Evolutionary conservation across 1,140 invertebrate genomes (phyloP), one percentile per base, ranked within the genome.

Genomic region (Trichonephila inaurata): DNA sequence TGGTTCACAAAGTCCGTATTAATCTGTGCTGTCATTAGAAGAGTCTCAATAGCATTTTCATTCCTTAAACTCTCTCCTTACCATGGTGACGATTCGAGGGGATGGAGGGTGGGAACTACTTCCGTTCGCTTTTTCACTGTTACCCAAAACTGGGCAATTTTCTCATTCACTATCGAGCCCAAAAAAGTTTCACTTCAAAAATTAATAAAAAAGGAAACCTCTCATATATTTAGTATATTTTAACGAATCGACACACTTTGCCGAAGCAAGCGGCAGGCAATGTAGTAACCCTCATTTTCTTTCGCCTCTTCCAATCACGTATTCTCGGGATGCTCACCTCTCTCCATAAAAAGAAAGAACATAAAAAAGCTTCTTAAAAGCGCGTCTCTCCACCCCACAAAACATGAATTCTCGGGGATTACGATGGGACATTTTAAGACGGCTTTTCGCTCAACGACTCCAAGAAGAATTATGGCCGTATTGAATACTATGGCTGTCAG

Each of bases 401-500:
- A 64, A 58, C 61, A 87, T 58, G 33, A 60, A 85, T 28, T 77
- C 69, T 33, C 19, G 72, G 12, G 62, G 89, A 90, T 90, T 90
- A 90, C 58, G 51, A 60, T n/a, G 51, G n/a, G 44, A 82, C 81
- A 81, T 89, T 89, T 69, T 72, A 64, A 58, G 66, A 72, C 24
- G n/a, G 44, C 66, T 51, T 90, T 60, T 89, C 1, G 40, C 16
- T 90, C 19, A 28, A 72, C 21, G 62, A 90, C 82, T n/a, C n/a
- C n/a, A n/a, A n/a, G 82, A 90, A 90, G 82, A 90, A 62, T 90
- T 81, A 77, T 90, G 21, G 19, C 66, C 62, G 62, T 72, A 89
- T 89, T 89, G 87, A 89, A 51, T 19, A 72, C 64, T 89, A 64
- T 89, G 69, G 33, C 60, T 58, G 61, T 64, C n/a, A 1, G 10